These are phyloP conservation scores for Strongylocentrotus purpuratus DNA, from an alignment of 35 echinoderm and acorn worm species.

Conservation along the genomic window DNA sequence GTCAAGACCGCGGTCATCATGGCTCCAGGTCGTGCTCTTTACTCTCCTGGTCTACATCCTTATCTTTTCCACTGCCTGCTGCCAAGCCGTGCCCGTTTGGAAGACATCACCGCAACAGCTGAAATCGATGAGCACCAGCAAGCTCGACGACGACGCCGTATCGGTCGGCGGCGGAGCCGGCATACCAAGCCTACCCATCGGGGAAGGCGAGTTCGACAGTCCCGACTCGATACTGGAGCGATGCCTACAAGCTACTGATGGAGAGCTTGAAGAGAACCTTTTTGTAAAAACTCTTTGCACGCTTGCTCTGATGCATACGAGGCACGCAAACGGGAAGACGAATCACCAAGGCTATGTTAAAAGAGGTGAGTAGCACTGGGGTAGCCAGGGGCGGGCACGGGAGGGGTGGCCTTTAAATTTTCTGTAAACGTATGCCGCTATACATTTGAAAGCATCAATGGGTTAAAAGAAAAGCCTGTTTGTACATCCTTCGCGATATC, in stretches of 20 bases:
- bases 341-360: slow-evolving; percentile 5
- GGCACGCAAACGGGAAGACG: neutral
- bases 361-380: neutral
- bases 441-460: too few relatives aligned
- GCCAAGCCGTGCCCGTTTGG: slow-evolving; percentile 36
- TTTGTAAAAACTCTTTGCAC: slow-evolving; percentile 30
- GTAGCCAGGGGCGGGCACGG: neutral
- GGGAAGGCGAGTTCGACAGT: neutral
- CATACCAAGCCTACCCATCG: neutral
- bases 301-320: neutral
- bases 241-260: neutral
- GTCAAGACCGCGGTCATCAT: neutral
- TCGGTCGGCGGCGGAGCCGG: neutral
- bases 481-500: too few relatives aligned
- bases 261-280: neutral
- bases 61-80: neutral
- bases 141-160: neutral
- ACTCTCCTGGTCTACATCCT: neutral
- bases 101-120: neutral
- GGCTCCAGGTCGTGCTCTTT: neutral
- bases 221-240: slow-evolving; percentile 9
- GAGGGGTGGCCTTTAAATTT: neutral
- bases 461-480: too few relatives aligned
- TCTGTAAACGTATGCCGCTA: too few relatives aligned
- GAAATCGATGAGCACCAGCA: neutral